A percentile compares a stretch with the other conserved stretches of the same genome.
phyloP scores from a whole-genome alignment of 2,888 invertebrate genomes.

The Diogma glabrata region DNA sequence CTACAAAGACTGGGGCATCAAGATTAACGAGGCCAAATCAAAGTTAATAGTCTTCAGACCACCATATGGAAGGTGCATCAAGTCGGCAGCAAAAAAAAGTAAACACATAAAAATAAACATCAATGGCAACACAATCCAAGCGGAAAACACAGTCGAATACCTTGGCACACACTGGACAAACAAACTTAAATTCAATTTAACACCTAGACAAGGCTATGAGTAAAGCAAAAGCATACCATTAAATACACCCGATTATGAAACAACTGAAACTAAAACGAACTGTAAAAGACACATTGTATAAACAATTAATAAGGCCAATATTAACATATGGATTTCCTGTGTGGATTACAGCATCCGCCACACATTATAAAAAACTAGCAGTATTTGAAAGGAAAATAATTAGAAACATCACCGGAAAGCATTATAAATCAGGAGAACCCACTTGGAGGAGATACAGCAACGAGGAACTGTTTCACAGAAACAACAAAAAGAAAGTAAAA shows the following conservation, averaged over 20 bases:
- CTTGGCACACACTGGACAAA: not conserved
- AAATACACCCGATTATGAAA: not conserved
- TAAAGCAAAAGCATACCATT: not conserved
- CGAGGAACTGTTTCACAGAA: too few relatives aligned
- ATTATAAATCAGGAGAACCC: too few relatives aligned
- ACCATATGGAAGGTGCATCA: not conserved
- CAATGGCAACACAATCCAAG: not conserved
- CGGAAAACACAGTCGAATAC: not conserved
- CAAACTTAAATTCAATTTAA: not conserved
- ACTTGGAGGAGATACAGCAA: too few relatives aligned
- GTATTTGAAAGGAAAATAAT: not conserved
- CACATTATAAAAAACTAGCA: not conserved
- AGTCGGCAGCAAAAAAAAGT: not conserved
- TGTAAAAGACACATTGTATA: not conserved
- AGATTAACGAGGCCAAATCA: not conserved
- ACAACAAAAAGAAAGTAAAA: too few relatives aligned
- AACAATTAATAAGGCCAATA: not conserved
- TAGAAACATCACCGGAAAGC: too few relatives aligned
- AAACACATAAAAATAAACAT: not conserved
- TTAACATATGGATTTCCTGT: not conserved
- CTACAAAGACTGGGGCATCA: not conserved
- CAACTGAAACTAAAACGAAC: not conserved
- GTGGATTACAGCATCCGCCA: not conserved
- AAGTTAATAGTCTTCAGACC: not conserved
- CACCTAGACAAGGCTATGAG: not conserved